Evolutionary conservation across 2,797 vertebrate genomes (phyloP), one percentile per base, ranked within the genome.

Genomic region (Ispidina lecontei): DNA sequence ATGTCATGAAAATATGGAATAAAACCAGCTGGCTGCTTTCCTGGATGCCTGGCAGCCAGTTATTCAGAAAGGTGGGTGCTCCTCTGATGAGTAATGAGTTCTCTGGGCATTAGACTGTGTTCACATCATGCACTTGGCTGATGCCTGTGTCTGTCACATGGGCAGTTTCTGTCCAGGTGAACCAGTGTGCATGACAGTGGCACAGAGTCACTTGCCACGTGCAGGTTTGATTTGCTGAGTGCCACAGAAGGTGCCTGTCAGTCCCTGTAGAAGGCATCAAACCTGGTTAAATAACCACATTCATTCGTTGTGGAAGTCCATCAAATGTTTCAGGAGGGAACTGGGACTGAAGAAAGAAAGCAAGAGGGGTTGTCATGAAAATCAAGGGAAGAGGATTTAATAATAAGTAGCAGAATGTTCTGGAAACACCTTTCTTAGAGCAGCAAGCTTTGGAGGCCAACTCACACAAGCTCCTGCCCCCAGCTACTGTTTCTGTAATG

Each of bases 111-210:
- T 46, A 23, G 11, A 21, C 44, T 41, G 13, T 11, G 2, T 26
- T 14, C 10, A 15, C 10, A 2, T 2, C 3, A 3, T 6, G 3
- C 15, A 1, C 39, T 29, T 55, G 41, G 51, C 31, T 39, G 37
- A 1, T 21, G n/a, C 35, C 47, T 10, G 0, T 10, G 16, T 35
- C 31, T 25, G 2, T 7, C 47, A 63, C 28, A 29, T 5, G 0
- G 4, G 11, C 22, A 2, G 10, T 1, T 3, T n/a, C 31, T 58
- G 44, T 29, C 54, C 33, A n/a, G 22, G 26, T 3, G 18, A 29
- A 3, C 20, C 33, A 3, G 0, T 9, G 22, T 10, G 2, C 1
- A 1, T 4, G 54, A 46, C 54, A 17, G 58, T 60, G 41, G 7
- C 14, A 39, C 46, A 7, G 33, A 77, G 22, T 62, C 78, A 14